These are phyloP conservation scores for Eremophila alpestris DNA, from an alignment of 2,797 vertebrate genomes.

Conservation along the genomic window DNA sequence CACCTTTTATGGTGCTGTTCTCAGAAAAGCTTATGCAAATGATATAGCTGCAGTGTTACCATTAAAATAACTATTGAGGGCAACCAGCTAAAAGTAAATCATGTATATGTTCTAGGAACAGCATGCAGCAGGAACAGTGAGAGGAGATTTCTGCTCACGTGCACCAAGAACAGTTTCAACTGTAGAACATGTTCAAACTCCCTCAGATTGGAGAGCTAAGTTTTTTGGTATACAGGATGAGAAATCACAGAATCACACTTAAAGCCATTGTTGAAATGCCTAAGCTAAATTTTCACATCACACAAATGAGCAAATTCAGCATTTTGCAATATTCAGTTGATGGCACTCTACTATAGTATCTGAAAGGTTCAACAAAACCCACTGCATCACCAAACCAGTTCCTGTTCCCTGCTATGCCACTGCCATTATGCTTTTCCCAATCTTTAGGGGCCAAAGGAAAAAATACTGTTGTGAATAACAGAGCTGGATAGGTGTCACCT, in stretches of 20 bases:
- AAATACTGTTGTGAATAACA: neutral
- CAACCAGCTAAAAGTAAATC: slow-evolving; percentile 38
- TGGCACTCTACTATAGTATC: rapidly evolving
- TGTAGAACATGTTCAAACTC: neutral
- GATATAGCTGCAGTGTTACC: neutral
- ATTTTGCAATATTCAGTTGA: neutral
- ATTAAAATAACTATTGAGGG: slow-evolving; percentile 6
- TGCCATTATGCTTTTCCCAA: neutral
- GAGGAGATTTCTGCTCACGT: neutral
- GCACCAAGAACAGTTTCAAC: neutral
- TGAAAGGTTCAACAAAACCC: neutral
- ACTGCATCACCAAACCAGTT: neutral
- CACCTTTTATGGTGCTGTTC: neutral
- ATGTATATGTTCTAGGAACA: neutral
- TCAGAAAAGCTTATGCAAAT: slow-evolving; percentile 19
- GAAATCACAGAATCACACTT: neutral
- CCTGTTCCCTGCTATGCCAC: neutral
- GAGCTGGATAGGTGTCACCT: neutral
- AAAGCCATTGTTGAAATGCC: neutral
- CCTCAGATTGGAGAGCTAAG: neutral
- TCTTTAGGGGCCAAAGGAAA: neutral
- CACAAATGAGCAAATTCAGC: neutral
- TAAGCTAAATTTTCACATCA: neutral
- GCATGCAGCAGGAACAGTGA: neutral
- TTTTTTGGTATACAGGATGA: neutral